A percentile compares a stretch with the other conserved stretches of the same genome.
Evolutionary conservation across 1,140 invertebrate genomes (phyloP).

Genomic region (Megathymus violae): DNA sequence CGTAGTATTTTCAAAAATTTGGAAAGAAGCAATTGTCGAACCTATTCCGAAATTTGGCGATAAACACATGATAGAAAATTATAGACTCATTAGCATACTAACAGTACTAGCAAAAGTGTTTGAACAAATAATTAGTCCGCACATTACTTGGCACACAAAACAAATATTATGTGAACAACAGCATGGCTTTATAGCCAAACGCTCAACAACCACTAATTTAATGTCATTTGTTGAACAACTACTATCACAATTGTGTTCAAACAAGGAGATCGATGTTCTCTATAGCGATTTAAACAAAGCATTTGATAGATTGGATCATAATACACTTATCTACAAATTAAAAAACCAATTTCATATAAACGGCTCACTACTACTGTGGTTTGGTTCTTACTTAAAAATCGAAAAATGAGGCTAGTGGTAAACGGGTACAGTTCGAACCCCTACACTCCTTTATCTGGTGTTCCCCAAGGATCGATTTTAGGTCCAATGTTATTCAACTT

Average conservation of each 20-base stretch:
- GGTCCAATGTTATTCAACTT: too few species aligned
- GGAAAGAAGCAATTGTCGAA: conserved; percentile 19
- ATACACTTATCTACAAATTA: conserved; percentile 2
- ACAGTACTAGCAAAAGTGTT: conserved; percentile 11
- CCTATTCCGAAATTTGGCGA: conserved; percentile 14
- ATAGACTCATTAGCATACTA: conserved; percentile 13
- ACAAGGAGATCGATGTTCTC: background rate
- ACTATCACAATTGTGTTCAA: background rate
- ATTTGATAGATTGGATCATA: conserved; percentile 3
- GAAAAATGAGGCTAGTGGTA: too few species aligned
- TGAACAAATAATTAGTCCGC: background rate
- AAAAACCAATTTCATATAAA: too few species aligned
- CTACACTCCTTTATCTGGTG: too few species aligned
- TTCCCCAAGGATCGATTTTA: too few species aligned
- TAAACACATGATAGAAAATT: conserved; percentile 11
- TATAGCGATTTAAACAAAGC: conserved; percentile 2
- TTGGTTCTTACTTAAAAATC: too few species aligned
- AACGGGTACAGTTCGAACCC: too few species aligned
- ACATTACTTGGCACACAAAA: conserved; percentile 8
- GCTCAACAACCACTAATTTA: conserved; percentile 8
- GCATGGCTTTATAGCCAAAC: conserved; percentile 14
- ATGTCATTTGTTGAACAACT: conserved; percentile 5
- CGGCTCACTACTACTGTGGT: too few species aligned
- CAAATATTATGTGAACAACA: conserved; percentile 13
- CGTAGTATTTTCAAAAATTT: conserved; percentile 12